A percentile compares a stretch with the other conserved stretches of the same genome.
Conservation (phyloP, 2,797 vertebrate species). For the Sebastolobus altivelis region DNA sequence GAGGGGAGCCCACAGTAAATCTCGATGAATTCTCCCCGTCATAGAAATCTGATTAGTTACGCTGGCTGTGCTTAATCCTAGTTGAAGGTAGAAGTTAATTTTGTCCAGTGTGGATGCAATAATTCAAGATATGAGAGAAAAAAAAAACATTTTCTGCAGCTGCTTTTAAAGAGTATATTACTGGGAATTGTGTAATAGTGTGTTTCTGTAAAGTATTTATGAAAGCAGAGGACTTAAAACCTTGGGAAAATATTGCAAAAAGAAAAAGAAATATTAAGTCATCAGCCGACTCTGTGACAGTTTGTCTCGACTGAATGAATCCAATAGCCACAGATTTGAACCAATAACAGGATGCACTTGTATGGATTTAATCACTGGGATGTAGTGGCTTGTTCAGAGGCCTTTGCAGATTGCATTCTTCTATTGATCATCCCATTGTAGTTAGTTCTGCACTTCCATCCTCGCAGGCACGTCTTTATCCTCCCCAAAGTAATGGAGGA, state of each 20-base stretch:
- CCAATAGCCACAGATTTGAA: constrained; percentile 51
- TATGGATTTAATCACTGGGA: constrained; percentile 72
- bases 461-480: constrained; percentile 65
- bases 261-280: constrained; percentile 56
- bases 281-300: constrained; percentile 56
- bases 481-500: constrained; percentile 41
- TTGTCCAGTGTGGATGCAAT: constrained; percentile 55
- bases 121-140: constrained; percentile 46
- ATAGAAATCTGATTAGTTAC: constrained; percentile 81
- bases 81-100: constrained; percentile 80
- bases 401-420: constrained; percentile 62
- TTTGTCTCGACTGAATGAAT: constrained; percentile 58
- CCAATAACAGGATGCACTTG: constrained; percentile 63
- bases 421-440: constrained; percentile 68
- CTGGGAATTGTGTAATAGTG: not conserved
- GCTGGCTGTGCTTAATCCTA: constrained; percentile 79
- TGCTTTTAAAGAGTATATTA: constrained; percentile 27
- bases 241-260: not conserved
- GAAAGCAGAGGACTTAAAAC: constrained; percentile 3
- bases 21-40: constrained; percentile 73
- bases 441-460: constrained; percentile 60
- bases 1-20: constrained; percentile 75
- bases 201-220: not conserved
- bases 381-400: constrained; percentile 60
- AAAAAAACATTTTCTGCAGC: constrained; percentile 20